Conservation (phyloP, 2,888 invertebrate species). For the Macaria notata region DNA sequence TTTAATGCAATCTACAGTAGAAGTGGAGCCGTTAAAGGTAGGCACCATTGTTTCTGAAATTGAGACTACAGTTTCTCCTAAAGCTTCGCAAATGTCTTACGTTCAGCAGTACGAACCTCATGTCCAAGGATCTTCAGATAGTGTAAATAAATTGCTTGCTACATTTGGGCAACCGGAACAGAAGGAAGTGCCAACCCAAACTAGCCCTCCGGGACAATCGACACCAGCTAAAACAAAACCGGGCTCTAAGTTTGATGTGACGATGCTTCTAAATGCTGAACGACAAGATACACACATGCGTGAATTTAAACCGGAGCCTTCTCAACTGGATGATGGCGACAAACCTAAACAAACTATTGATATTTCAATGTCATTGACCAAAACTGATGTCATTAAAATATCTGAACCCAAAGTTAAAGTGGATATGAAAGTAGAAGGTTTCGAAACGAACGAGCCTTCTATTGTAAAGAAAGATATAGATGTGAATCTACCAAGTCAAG, state of each 20-base stretch:
- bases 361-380: conserved; percentile 62
- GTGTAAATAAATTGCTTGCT: conserved; percentile 47
- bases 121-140: conserved; percentile 48
- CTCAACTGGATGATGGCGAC: conserved; percentile 18
- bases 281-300: conserved; percentile 52
- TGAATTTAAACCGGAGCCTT: conserved; percentile 33
- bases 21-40: conserved; percentile 48
- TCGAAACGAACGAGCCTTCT: conserved; percentile 47
- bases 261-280: conserved; percentile 61
- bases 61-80: conserved; percentile 39
- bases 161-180: conserved; percentile 55
- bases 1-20: conserved; percentile 44
- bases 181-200: conserved; percentile 52
- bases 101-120: conserved; percentile 52
- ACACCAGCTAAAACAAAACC: conserved; percentile 30
- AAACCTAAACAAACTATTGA: conserved; percentile 56
- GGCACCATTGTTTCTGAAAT: conserved; percentile 52
- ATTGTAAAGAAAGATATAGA: conserved; percentile 67
- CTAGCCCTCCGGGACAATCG: conserved; percentile 31
- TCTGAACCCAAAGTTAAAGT: conserved; percentile 59
- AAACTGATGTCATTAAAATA: conserved; percentile 46
- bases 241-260: conserved; percentile 45
- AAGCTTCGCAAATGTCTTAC: conserved; percentile 50
- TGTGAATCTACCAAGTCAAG: conserved; percentile 57
- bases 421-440: conserved; percentile 60